phyloP scores from a whole-genome alignment of 2,113 vertebrate species.

The Lophius piscatorius region DNA sequence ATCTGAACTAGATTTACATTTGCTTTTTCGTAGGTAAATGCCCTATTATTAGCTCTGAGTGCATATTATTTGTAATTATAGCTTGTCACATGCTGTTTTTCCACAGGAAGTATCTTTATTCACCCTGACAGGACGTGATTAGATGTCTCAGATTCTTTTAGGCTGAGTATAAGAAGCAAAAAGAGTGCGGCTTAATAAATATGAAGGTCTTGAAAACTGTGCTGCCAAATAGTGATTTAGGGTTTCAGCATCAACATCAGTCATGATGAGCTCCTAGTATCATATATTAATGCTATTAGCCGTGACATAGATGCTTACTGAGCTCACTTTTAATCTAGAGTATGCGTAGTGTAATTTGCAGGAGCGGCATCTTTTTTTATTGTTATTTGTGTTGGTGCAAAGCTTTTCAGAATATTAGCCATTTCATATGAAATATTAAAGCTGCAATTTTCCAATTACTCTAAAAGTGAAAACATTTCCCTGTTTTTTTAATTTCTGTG shows the following conservation, averaged over 20 bases:
- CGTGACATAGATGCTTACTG: slow-evolving; percentile 22
- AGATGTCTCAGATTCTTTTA: slow-evolving; percentile 10
- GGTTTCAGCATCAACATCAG: slow-evolving; percentile 24
- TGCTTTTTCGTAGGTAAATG: neutral
- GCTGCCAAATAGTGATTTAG: slow-evolving; percentile 35
- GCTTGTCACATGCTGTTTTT: slow-evolving; percentile 23
- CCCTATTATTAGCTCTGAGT: neutral
- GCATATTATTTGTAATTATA: slow-evolving; percentile 2
- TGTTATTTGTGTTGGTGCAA: slow-evolving; percentile 42
- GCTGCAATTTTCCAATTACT: slow-evolving; percentile 11
- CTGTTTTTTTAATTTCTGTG: slow-evolving; percentile 20
- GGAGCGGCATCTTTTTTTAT: slow-evolving; percentile 35
- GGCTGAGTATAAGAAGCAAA: slow-evolving; percentile 13
- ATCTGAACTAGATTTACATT: neutral
- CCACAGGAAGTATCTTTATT: slow-evolving; percentile 12
- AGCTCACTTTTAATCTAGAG: slow-evolving; percentile 28
- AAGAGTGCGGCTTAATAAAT: slow-evolving; percentile 30
- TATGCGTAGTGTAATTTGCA: slow-evolving; percentile 21
- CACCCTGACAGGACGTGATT: slow-evolving; percentile 8
- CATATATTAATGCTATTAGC: slow-evolving; percentile 33
- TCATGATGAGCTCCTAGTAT: slow-evolving; percentile 18
- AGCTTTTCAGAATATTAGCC: slow-evolving; percentile 29
- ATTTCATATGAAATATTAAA: slow-evolving; percentile 24
- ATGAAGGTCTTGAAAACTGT: slow-evolving; percentile 5
- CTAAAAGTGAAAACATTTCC: neutral